A percentile compares a stretch with the other conserved stretches of the same genome.
Evolutionary conservation across 2,888 invertebrate genomes (phyloP).

Genomic region (Eurois occulta): DNA sequence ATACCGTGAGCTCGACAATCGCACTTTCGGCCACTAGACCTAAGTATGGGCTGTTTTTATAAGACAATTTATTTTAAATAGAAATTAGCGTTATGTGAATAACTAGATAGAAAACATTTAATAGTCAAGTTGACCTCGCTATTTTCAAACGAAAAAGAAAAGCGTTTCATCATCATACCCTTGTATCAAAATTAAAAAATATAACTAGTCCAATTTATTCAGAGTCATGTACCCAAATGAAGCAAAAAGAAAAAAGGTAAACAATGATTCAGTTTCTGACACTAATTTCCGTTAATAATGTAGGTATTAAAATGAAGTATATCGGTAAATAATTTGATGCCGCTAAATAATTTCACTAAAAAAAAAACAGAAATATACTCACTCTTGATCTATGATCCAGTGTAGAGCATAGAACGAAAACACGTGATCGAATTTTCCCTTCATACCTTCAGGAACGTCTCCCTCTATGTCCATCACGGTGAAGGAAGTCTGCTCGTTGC

Average conservation of each 20-base stretch:
- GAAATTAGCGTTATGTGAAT: background rate
- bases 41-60: too few relatives aligned
- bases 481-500: constrained; percentile 84
- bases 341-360: background rate
- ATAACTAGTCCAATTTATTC: background rate
- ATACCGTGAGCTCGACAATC: background rate
- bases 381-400: constrained; percentile 94
- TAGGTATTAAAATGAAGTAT: background rate
- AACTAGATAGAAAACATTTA: background rate
- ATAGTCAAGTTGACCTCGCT: background rate
- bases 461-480: constrained; percentile 90
- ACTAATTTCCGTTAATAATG: background rate
- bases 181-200: background rate
- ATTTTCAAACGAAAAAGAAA: background rate
- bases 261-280: background rate
- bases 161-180: too few relatives aligned
- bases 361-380: constrained; percentile 72
- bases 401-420: constrained; percentile 95
- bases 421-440: constrained; percentile 91
- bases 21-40: background rate
- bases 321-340: too few relatives aligned
- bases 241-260: background rate
- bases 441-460: constrained; percentile 84
- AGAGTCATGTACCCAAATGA: background rate
- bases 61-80: background rate